phyloP scores from a whole-genome alignment of 92 coral and sea anemone genomes.

The Actinernus sp. region DNA sequence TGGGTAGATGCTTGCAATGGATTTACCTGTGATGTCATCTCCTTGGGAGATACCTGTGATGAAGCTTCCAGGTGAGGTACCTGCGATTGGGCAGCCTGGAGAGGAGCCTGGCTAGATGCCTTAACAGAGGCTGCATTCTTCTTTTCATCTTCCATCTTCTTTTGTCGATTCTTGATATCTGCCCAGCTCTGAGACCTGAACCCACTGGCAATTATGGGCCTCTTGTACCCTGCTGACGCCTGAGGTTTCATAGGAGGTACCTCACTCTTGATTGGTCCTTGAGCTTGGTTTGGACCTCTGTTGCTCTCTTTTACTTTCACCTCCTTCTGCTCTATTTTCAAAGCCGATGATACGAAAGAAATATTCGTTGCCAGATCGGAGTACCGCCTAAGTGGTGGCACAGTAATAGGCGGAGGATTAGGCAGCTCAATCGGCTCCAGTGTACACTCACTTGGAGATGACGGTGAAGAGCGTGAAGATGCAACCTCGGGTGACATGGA shows the following conservation, averaged over 20 bases:
- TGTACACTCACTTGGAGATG: constrained; percentile 7
- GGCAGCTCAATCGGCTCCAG: constrained; percentile 50
- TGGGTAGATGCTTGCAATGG: neutral
- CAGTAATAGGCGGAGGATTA: constrained; percentile 72
- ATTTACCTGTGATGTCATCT: neutral
- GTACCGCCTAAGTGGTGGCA: constrained; percentile 65
- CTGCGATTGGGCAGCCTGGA: neutral
- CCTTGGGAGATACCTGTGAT: too few species aligned
- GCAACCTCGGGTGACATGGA: constrained; percentile 3
- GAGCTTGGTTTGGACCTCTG: neutral
- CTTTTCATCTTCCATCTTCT: constrained; percentile 13
- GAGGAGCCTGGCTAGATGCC: neutral
- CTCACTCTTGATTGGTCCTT: neutral
- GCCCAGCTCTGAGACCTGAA: constrained; percentile 43
- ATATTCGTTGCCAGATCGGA: constrained; percentile 69
- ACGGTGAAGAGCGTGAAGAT: constrained; percentile 17
- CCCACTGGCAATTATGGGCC: constrained; percentile 8
- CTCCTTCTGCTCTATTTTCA: constrained; percentile 25
- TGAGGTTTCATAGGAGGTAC: neutral
- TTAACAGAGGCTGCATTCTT: neutral
- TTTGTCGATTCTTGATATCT: constrained; percentile 27
- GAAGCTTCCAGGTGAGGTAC: too few species aligned
- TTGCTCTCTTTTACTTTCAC: neutral
- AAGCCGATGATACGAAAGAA: constrained; percentile 55
- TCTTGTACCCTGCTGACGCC: neutral